These are phyloP conservation scores for Cirrhinus molitorella DNA, from an alignment of 2,797 vertebrate genomes.

Conservation along the genomic window DNA sequence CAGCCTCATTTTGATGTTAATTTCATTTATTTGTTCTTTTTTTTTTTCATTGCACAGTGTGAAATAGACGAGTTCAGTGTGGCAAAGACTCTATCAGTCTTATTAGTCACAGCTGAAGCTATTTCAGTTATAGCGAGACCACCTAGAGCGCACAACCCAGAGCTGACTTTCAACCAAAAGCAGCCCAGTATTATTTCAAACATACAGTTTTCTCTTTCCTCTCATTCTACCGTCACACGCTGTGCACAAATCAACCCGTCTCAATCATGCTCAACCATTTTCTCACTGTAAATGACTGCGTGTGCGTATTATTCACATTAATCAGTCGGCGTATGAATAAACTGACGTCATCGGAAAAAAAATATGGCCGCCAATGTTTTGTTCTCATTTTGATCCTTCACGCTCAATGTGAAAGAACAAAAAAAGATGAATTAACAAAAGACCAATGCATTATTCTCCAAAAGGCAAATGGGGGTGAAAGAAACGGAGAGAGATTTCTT, in stretches of 20 bases:
- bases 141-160: slow-evolving; percentile 34
- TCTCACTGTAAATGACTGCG: background rate
- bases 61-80: slow-evolving; percentile 16
- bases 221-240: slow-evolving; percentile 5
- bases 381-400: slow-evolving; percentile 2
- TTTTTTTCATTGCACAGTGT: slow-evolving; percentile 23
- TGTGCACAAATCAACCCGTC: background rate
- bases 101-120: slow-evolving; percentile 48
- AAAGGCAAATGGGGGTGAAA: background rate
- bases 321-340: slow-evolving; percentile 11
- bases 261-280: slow-evolving; percentile 7
- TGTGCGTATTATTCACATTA: background rate
- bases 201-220: slow-evolving; percentile 14
- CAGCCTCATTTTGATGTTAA: slow-evolving; percentile 3
- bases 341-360: background rate
- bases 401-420: slow-evolving; percentile 8
- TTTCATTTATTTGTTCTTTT: slow-evolving; percentile 14
- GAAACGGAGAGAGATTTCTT: background rate
- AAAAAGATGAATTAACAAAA: slow-evolving; percentile 16
- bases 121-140: slow-evolving; percentile 41
- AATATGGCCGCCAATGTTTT: slow-evolving; percentile 9
- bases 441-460: background rate
- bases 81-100: slow-evolving; percentile 35
- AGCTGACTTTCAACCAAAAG: slow-evolving; percentile 28
- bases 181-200: slow-evolving; percentile 18